Evolutionary conservation across 1,140 invertebrate species (phyloP).

Genomic region (Centruroides sculpturatus): DNA sequence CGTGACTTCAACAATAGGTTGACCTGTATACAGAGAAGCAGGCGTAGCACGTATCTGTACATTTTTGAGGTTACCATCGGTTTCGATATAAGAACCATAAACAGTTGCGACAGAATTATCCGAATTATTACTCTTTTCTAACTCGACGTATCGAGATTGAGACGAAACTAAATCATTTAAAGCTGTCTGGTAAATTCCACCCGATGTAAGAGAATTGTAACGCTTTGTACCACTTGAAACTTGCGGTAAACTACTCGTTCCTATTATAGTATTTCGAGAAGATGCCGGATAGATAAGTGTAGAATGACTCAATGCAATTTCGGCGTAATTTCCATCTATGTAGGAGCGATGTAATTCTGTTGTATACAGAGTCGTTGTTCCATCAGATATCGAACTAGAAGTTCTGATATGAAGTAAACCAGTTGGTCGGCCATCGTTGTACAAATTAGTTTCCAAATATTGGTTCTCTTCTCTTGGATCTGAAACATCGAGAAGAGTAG

Average conservation of each 20-base stretch:
- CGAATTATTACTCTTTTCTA: neutral
- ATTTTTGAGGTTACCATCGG: neutral
- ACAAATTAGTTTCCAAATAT: conserved; percentile 27
- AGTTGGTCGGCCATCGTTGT: conserved; percentile 40
- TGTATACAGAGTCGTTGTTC: conserved; percentile 24
- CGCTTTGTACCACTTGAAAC: neutral
- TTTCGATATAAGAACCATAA: neutral
- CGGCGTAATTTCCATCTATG: conserved; percentile 28
- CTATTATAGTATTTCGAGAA: conserved; percentile 14
- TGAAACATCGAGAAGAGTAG: neutral
- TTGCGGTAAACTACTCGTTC: conserved; percentile 9
- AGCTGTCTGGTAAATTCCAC: neutral
- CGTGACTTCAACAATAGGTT: conserved; percentile 6
- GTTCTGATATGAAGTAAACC: conserved; percentile 25
- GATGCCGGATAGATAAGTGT: conserved; percentile 20
- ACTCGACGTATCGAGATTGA: neutral
- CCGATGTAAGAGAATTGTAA: conserved; percentile 13
- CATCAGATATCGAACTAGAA: conserved; percentile 23
- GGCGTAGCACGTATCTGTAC: conserved; percentile 11
- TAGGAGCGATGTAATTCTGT: conserved; percentile 27
- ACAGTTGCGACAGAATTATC: too few species aligned
- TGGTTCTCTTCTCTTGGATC: neutral
- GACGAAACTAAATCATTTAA: neutral
- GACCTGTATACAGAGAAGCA: neutral
- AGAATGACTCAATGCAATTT: conserved; percentile 21